Percentiles rank a stretch among this genome's conserved stretches.
Conservation (phyloP, 2,888 invertebrate species). For the Polydrusus pterygomalis region DNA sequence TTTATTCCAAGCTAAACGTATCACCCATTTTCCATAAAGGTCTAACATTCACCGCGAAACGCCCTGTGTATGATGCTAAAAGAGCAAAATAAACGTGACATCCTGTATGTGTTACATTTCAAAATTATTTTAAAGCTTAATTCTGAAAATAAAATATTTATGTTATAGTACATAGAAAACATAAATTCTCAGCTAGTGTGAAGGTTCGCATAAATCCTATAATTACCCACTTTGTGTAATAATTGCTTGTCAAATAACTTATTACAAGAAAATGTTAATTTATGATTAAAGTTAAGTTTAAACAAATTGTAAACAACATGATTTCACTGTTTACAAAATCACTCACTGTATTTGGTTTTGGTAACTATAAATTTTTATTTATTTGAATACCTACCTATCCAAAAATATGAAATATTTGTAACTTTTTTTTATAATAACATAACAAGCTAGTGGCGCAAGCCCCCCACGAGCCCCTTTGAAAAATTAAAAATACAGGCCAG, state of each 20-base stretch:
- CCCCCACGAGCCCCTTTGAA: too few relatives aligned
- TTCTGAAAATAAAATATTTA: background rate
- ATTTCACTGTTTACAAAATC: slow-evolving; percentile 6
- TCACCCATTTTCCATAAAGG: too few relatives aligned
- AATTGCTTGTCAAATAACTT: background rate
- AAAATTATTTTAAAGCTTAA: background rate
- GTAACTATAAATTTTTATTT: slow-evolving; percentile 1
- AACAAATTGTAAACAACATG: background rate
- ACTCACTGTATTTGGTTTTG: background rate
- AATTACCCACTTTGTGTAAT: slow-evolving; percentile 5
- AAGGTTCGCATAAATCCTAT: slow-evolving; percentile 14
- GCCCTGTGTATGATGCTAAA: too few relatives aligned
- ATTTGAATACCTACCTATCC: background rate
- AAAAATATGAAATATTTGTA: too few relatives aligned
- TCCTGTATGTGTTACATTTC: background rate
- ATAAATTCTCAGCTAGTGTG: background rate
- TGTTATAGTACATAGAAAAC: background rate
- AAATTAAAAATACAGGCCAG: too few relatives aligned
- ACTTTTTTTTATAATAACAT: too few relatives aligned
- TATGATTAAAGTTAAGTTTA: background rate
- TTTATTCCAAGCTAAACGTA: too few relatives aligned
- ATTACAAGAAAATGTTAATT: slow-evolving; percentile 8
- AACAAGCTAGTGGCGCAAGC: too few relatives aligned
- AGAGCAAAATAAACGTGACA: too few relatives aligned
- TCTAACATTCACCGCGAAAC: too few relatives aligned